Percentiles rank a stretch among this genome's conserved stretches.
These are phyloP conservation scores for Morone saxatilis DNA, from an alignment of 2,113 vertebrate species.

Conservation along the genomic window DNA sequence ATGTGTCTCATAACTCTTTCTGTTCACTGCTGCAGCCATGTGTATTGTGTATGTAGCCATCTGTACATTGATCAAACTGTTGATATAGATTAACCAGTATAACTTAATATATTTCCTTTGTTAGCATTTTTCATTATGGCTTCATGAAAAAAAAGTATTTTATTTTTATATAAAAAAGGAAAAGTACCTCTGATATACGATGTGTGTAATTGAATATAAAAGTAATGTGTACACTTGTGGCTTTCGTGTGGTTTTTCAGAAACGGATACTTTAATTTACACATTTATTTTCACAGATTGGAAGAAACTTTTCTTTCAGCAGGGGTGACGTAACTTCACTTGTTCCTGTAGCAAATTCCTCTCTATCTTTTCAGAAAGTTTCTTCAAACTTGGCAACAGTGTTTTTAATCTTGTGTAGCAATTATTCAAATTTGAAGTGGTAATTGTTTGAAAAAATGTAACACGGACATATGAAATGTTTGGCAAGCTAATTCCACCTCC, in stretches of 20 bases:
- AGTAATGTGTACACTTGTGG: background rate
- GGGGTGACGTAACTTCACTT: background rate
- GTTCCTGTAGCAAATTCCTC: background rate
- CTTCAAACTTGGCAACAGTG: background rate
- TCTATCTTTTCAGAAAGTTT: background rate
- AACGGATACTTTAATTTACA: too few relatives aligned
- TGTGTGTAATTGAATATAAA: constrained; percentile 42
- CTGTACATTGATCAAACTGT: background rate
- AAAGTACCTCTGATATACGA: background rate
- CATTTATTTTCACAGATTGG: too few relatives aligned
- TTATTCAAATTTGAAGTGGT: background rate
- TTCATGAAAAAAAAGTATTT: constrained; percentile 19
- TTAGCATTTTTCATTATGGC: constrained; percentile 6
- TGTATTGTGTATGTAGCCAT: background rate
- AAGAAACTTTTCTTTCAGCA: too few relatives aligned
- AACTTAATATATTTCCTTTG: constrained; percentile 34
- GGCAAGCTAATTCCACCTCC: background rate
- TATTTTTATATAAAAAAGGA: constrained; percentile 68
- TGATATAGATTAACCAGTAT: background rate
- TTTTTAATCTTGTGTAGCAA: background rate
- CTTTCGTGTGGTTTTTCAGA: background rate
- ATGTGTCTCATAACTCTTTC: background rate
- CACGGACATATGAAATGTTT: background rate
- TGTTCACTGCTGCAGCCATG: constrained; percentile 16
- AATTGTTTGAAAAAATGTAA: background rate